Base-by-base conservation (phyloP, 2,888 invertebrate species). In the Cerceris rybyensis region DNA sequence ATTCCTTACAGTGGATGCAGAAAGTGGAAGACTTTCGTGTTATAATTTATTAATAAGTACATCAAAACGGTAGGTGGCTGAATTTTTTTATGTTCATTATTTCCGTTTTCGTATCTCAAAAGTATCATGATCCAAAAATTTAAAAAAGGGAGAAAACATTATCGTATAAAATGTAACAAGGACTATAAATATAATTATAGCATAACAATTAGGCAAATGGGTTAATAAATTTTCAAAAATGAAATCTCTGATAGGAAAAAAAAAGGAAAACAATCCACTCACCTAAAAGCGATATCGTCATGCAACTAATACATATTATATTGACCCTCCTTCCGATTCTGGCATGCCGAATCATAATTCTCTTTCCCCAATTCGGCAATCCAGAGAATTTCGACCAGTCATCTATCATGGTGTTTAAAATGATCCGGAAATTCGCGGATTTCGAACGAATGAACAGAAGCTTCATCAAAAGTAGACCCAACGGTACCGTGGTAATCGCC, bases 381-480 rank as follows among this genome's bases (percentile, higher is more conserved):
- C 42, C 49, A 14, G 13, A 14, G 13, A 63, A 65, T 55, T 59
- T 60, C 14, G 28, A 16, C 71, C 72, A 64, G 11, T 81, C 63
- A n/a, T 49, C 42, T 16, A 58, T 71, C 63, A 72, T 60, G 7
- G 16, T n/a, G 9, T 49, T n/a, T 7, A 64, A 43, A 28, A 75
- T 39, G 50, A 52, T 50, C 13, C 54, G 16, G 8, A 66, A 75
- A 41, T 68, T 70, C 16, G 13, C 58, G 6, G 43, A 13, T 14
- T 52, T 66, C 52, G 58, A 2, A 50, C 63, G 68, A 46, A 77
- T 67, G 7, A 54, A 61, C 16, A 52, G 0, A 8, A 72, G 50
- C 14, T 57, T 69, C n/a, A 57, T 16, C 14, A 66, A 1, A 7
- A 64, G 41, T 7, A 43, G 50, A 0, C 55, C 17, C n/a, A 50